phyloP scores from a whole-genome alignment of 1,140 invertebrate genomes.

The Lamellibrachia luymesi region DNA sequence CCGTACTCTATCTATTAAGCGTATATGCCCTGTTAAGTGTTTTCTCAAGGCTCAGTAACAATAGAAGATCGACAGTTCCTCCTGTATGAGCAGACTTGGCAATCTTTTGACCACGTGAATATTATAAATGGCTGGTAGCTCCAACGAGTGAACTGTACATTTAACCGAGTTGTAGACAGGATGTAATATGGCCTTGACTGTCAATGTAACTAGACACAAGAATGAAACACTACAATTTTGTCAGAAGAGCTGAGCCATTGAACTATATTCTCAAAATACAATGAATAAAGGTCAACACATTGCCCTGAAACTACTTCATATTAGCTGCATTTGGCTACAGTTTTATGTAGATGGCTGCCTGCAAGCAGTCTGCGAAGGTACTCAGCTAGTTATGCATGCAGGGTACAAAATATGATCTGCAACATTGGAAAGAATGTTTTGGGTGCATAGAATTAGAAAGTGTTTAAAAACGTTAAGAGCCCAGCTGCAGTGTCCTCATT shows the following conservation, averaged over 20 bases:
- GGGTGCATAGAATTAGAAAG: background rate
- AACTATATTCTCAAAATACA: background rate
- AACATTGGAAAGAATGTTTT: background rate
- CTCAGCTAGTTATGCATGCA: background rate
- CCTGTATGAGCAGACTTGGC: too few species aligned
- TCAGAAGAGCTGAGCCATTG: background rate
- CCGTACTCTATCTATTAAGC: too few species aligned
- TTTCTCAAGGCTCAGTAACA: too few species aligned
- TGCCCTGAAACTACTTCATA: background rate
- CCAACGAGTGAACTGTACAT: too few species aligned
- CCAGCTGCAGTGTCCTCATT: background rate
- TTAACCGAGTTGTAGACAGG: too few species aligned
- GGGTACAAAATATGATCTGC: background rate
- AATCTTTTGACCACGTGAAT: too few species aligned
- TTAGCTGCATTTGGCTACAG: background rate
- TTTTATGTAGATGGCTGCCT: background rate
- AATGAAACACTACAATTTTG: background rate
- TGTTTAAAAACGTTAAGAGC: background rate
- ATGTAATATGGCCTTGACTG: too few species aligned
- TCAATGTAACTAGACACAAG: too few species aligned
- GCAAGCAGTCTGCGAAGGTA: background rate
- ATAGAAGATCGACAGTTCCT: too few species aligned
- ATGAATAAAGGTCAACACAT: background rate
- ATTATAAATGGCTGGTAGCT: too few species aligned
- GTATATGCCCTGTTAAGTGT: too few species aligned